Base-by-base conservation (phyloP, 1,140 invertebrate genomes). In the Uloborus diversus region DNA sequence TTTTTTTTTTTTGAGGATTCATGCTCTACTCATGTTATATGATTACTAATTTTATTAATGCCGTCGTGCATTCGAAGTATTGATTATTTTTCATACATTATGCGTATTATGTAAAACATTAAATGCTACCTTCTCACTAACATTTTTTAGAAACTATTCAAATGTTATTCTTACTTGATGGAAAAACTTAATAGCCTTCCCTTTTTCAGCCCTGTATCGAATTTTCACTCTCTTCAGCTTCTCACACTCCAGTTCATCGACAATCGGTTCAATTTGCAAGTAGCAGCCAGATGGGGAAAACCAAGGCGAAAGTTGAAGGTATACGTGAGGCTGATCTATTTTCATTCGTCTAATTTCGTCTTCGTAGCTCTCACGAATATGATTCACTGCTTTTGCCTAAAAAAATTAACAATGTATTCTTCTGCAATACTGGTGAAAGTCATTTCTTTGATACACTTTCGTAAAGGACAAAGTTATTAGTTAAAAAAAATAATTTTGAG, bases 281-380 rank as follows among this genome's bases (percentile, higher is more conserved):
- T 75, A 68, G 47, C 51, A 66, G 11, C 32, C 42, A 11, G 79
- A 81, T 0, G 62, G 61, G 28, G 79, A 81, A 32, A 47, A 61
- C 79, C 79, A 81, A 0, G 69, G 37, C 0, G n/a, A 17, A 13
- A 80, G 59, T 1, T n/a, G 3, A 3, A 80, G 25, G 5, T 1
- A 30, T 3, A 30, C 25, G 4, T 28, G 20, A 4, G 69, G 61
- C 3, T 30, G 33, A 11, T 32, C 23, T 0, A 62, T 11, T 30
- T 64, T 51, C 7, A 28, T 17, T 5, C n/a, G 3, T 11, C 27
- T 59, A 7, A 0, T 4, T 3, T 25, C 3, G 0, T 25, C 56
- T 9, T 17, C n/a, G 17, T 73, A 71, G 1, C 17, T 3, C 9
- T 32, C n/a, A 23, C 25, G 2, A 2, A 30, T 25, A 5, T 33